A percentile compares a stretch with the other conserved stretches of the same genome.
Evolutionary conservation across 1,140 invertebrate species (phyloP).

Genomic region (Catajapyx aquilonaris): DNA sequence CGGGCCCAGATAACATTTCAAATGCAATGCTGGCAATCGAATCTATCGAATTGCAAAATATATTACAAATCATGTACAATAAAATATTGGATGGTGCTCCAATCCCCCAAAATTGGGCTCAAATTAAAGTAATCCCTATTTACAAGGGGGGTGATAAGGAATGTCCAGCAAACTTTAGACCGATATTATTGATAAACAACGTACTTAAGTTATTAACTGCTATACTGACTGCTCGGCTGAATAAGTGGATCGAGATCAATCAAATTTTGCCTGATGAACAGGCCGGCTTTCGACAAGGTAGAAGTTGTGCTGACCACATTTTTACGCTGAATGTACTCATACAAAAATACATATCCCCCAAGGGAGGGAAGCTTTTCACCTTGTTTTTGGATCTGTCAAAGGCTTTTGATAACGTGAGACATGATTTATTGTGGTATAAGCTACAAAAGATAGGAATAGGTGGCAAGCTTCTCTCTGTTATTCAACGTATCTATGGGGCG

Average conservation of each 20-base stretch:
- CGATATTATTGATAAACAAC: neutral
- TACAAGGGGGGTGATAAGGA: neutral
- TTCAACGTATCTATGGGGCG: slow-evolving; percentile 4
- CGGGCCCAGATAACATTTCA: too few species aligned
- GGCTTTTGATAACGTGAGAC: slow-evolving; percentile 7
- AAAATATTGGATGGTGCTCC: too few species aligned
- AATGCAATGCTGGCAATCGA: too few species aligned
- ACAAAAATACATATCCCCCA: neutral
- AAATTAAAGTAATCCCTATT: neutral
- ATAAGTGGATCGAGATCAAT: neutral
- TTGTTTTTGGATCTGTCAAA: slow-evolving; percentile 7
- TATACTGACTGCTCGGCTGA: neutral
- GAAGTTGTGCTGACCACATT: slow-evolving; percentile 5
- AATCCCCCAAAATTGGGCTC: neutral
- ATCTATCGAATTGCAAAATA: too few species aligned
- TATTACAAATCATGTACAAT: too few species aligned
- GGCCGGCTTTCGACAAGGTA: slow-evolving; percentile 4
- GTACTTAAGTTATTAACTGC: neutral
- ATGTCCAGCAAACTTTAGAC: neutral
- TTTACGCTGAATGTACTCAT: slow-evolving; percentile 1
- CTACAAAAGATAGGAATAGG: slow-evolving; percentile 5
- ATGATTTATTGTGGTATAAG: slow-evolving; percentile 6
- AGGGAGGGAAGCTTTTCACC: slow-evolving; percentile 5
- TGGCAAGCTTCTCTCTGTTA: slow-evolving; percentile 2
- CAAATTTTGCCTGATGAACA: slow-evolving; percentile 5